Evolutionary conservation across 2,113 vertebrate genomes (phyloP).

Genomic region (Xiphophorus couchianus): DNA sequence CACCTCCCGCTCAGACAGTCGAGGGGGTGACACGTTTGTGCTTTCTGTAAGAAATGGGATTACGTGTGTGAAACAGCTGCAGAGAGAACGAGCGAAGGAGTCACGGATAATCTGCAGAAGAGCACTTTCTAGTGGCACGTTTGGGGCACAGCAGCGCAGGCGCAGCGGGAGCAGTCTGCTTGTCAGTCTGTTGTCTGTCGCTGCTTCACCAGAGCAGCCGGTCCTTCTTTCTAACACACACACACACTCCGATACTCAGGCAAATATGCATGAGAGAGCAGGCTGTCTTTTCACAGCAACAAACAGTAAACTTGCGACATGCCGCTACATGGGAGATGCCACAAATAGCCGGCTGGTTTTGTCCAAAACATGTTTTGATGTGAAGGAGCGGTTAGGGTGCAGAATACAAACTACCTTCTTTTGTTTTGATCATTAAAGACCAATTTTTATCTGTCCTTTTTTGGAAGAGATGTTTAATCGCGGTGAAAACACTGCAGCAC

Average conservation of each 20-base stretch:
- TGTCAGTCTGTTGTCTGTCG: constrained; percentile 68
- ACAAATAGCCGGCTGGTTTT: constrained; percentile 58
- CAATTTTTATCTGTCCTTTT: not conserved
- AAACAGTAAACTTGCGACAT: constrained; percentile 57
- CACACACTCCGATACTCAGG: constrained; percentile 17
- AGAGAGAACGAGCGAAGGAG: constrained; percentile 27
- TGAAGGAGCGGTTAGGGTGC: constrained; percentile 26
- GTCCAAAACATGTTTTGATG: constrained; percentile 65
- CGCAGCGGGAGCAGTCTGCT: constrained; percentile 64
- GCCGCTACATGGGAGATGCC: constrained; percentile 61
- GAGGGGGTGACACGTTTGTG: constrained; percentile 9
- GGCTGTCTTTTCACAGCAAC: constrained; percentile 62
- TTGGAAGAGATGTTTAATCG: constrained; percentile 15
- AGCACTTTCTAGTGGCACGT: constrained; percentile 90
- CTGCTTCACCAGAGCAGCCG: constrained; percentile 58
- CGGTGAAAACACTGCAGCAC: constrained; percentile 11
- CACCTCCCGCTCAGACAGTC: not conserved
- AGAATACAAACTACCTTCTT: constrained; percentile 1
- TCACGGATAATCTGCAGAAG: constrained; percentile 86
- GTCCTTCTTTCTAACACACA: constrained; percentile 38
- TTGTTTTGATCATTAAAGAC: constrained; percentile 14
- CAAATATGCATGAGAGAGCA: constrained; percentile 36
- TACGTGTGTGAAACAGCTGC: constrained; percentile 23
- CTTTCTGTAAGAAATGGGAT: constrained; percentile 20
- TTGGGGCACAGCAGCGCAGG: constrained; percentile 77